A percentile compares a stretch with the other conserved stretches of the same genome.
phyloP scores from a whole-genome alignment of 2,113 vertebrate species.

The Hippocampus barbouri region DNA sequence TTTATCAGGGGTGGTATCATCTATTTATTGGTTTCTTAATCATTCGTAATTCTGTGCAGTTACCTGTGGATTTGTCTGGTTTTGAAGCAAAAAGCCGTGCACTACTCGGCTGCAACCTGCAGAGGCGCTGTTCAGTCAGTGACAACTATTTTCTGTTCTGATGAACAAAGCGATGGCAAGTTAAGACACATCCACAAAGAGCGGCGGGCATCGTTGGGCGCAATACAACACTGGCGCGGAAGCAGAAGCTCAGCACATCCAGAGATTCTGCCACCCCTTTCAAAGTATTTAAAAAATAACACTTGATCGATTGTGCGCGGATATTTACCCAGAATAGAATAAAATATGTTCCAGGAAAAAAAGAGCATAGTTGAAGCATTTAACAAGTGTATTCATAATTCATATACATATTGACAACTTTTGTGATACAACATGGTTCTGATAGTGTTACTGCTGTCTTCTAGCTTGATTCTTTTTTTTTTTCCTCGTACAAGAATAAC shows the following conservation, averaged over 20 bases:
- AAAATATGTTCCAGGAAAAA: slow-evolving; percentile 13
- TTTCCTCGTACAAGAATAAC: slow-evolving; percentile 71
- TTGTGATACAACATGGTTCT: slow-evolving; percentile 74
- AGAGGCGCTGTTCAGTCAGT: neutral
- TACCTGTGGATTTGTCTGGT: neutral
- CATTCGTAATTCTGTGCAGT: neutral
- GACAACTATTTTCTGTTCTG: neutral
- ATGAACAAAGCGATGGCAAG: neutral
- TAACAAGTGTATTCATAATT: slow-evolving; percentile 76
- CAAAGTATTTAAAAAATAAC: neutral
- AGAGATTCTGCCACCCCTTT: neutral
- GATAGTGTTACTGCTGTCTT: slow-evolving; percentile 70
- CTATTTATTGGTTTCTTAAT: neutral
- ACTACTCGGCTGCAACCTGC: neutral
- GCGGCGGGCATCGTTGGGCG: neutral
- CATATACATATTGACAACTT: slow-evolving; percentile 78
- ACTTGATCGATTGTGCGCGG: neutral
- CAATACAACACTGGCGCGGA: neutral
- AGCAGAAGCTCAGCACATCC: neutral
- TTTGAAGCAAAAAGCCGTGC: neutral
- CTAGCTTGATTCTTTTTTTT: slow-evolving; percentile 43
- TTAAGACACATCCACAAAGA: neutral
- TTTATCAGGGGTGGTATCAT: neutral
- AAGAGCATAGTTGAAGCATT: slow-evolving; percentile 51
- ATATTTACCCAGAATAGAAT: neutral